Conservation (phyloP, 2,888 invertebrate species). For the Perdita meconis region DNA sequence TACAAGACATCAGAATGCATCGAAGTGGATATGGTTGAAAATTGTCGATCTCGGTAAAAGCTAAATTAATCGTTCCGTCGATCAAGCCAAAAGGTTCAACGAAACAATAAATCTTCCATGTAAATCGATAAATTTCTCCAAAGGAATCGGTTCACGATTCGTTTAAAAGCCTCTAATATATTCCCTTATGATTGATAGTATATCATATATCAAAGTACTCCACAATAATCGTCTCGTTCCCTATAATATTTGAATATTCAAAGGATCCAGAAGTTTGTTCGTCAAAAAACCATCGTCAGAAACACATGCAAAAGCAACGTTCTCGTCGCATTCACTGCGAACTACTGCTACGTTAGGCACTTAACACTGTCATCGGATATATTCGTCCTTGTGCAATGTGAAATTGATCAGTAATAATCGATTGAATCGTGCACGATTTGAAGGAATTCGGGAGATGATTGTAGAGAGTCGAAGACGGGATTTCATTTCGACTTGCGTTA, state of each 20-base stretch:
- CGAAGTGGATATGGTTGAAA: too few relatives aligned
- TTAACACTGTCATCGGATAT: constrained; percentile 35
- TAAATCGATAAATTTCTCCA: neutral
- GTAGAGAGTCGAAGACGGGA: constrained; percentile 1
- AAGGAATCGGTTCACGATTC: too few relatives aligned
- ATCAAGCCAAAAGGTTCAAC: neutral
- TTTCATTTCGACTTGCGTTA: neutral
- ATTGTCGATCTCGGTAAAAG: too few relatives aligned
- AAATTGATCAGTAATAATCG: constrained; percentile 9
- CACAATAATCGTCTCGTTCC: neutral
- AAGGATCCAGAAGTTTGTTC: neutral
- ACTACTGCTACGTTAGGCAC: constrained; percentile 31
- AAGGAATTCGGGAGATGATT: neutral
- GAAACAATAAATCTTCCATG: neutral
- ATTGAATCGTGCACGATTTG: neutral
- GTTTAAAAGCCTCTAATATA: too few relatives aligned
- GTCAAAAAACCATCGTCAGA: constrained; percentile 11
- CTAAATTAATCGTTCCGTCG: neutral
- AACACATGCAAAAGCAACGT: constrained; percentile 7
- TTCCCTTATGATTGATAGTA: too few relatives aligned
- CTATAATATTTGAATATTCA: constrained; percentile 2
- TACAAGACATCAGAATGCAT: too few relatives aligned
- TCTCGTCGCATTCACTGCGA: constrained; percentile 16
- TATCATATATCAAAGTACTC: neutral
- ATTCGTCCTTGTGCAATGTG: constrained; percentile 13